These are phyloP conservation scores for Galerucella pusilla DNA, from an alignment of 2,888 invertebrate species.

Conservation along the genomic window DNA sequence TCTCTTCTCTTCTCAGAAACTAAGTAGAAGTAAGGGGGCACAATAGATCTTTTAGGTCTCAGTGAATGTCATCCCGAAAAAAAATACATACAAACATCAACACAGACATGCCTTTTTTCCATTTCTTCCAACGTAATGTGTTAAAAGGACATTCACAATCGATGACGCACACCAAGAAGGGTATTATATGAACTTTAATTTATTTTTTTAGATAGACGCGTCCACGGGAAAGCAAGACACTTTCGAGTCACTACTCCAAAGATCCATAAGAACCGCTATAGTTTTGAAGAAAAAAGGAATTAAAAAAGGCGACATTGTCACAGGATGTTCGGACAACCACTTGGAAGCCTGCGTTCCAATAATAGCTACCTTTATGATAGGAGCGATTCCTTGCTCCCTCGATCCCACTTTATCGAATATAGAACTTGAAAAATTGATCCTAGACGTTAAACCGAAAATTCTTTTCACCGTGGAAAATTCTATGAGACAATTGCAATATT, in stretches of 20 bases:
- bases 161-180: neutral
- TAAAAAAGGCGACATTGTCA: constrained; percentile 64
- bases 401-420: constrained; percentile 50
- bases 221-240: constrained; percentile 64
- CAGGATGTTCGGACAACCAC: constrained; percentile 66
- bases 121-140: too few relatives aligned
- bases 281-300: constrained; percentile 63
- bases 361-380: constrained; percentile 66
- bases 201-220: constrained; percentile 50
- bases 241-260: constrained; percentile 61
- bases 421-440: constrained; percentile 52
- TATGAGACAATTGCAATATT: constrained; percentile 46
- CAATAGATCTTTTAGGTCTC: too few relatives aligned
- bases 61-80: too few relatives aligned
- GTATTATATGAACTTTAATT: neutral
- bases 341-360: constrained; percentile 65
- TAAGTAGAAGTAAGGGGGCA: too few relatives aligned
- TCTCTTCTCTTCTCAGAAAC: too few relatives aligned
- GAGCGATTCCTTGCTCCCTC: constrained; percentile 56
- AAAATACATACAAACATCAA: too few relatives aligned
- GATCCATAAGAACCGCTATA: constrained; percentile 65
- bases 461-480: constrained; percentile 52
- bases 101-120: too few relatives aligned
- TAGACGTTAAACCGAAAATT: constrained; percentile 53
- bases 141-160: too few relatives aligned